Evolutionary conservation across 2,113 vertebrate genomes (phyloP), one percentile per base, ranked within the genome.

Genomic region (Ranitomeya variabilis): DNA sequence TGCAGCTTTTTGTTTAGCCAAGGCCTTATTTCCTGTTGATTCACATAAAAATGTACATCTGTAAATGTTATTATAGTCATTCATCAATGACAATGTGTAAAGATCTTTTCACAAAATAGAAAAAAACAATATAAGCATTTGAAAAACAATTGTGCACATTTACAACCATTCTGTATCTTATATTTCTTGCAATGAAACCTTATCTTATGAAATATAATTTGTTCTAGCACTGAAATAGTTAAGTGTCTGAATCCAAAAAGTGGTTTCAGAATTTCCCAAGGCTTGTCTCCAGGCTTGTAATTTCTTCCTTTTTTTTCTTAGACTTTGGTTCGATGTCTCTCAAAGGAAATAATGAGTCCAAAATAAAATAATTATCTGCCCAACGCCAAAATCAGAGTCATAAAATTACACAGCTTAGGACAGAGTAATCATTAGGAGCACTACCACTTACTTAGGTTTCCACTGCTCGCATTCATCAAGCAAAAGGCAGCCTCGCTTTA

Each of bases 201-300:
- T 45, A 45, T 45, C 37, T 45, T 2, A 45, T 45, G 19, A 51
- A 2, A 19, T 21, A 83, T 45, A 51, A 3, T 26, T n/a, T 55
- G 16, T 73, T 59, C 1, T 21, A 79, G 31, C 19, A 51, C 1
- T 23, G 4, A 86, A 67, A 10, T 26, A 37, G 85, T 79, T 86
- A 81, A 81, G 15, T 45, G 23, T 21, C 57, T 74, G 86, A 19
- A 26, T 82, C 79, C 66, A 88, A 88, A 60, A 62, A 59, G 79
- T 62, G 54, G 79, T 88, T 82, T 82, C 66, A 87, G 31, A 81
- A 23, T 81, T 80, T 87, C 86, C 86, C 79, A 81, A 87, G 66
- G 78, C 52, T 87, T 74, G 18, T 54, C 86, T 87, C 86, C 79
- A 87, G 67, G 18, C 54, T 59, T 31, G 77, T 82, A 82, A 81